Evolutionary conservation across 2,888 invertebrate species (phyloP).

Genomic region (Crossocerus cetratus): DNA sequence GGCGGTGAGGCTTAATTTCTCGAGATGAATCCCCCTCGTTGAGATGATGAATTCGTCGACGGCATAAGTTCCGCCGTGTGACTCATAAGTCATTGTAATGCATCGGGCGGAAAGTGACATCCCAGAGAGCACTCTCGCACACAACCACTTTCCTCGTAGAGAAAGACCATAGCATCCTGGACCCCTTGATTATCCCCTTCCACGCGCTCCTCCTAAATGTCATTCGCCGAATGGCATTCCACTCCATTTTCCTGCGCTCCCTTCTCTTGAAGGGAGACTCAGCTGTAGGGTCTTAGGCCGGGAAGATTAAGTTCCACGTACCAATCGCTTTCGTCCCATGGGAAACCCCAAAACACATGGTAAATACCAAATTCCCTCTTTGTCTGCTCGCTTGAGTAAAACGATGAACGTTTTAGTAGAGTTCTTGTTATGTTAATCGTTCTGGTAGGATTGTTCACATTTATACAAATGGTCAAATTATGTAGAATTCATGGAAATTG

Average conservation of each 20-base stretch:
- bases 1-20: neutral
- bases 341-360: too few relatives aligned
- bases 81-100: constrained; percentile 40
- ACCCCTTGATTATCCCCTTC: constrained; percentile 27
- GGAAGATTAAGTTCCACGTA: neutral
- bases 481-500: neutral
- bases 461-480: too few relatives aligned
- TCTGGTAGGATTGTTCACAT: too few relatives aligned
- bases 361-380: too few relatives aligned
- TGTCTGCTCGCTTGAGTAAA: too few relatives aligned
- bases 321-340: neutral
- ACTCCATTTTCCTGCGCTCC: constrained; percentile 5
- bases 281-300: neutral
- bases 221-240: constrained; percentile 35
- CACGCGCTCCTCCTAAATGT: constrained; percentile 3
- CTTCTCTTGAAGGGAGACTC: constrained; percentile 17
- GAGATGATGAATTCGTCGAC: constrained; percentile 3
- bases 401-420: too few relatives aligned
- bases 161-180: constrained; percentile 15
- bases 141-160: constrained; percentile 30
- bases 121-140: constrained; percentile 20
- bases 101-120: constrained; percentile 28
- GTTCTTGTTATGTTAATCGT: too few relatives aligned
- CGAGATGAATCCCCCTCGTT: constrained; percentile 11
- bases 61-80: constrained; percentile 28